Evolutionary conservation across 2,888 invertebrate species (phyloP).

Genomic region (Amiota mariae): DNA sequence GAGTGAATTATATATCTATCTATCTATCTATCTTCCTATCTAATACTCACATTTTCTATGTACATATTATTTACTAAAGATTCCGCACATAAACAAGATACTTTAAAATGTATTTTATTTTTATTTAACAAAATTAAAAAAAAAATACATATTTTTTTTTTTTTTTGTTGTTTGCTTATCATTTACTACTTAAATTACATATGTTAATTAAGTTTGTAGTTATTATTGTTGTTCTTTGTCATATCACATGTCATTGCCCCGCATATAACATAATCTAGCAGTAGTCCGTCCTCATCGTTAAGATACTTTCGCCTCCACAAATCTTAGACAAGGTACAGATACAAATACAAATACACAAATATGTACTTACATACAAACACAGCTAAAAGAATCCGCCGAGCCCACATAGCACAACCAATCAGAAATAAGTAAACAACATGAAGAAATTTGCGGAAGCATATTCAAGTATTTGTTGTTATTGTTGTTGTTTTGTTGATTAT

Average conservation of each 20-base stretch:
- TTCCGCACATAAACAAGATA: not conserved
- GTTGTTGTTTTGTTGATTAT: slow-evolving; percentile 6
- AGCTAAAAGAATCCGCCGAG: slow-evolving; percentile 49
- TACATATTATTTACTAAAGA: too few species aligned
- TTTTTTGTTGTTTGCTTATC: not conserved
- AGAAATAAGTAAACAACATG: slow-evolving; percentile 44
- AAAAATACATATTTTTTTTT: not conserved
- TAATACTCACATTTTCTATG: too few species aligned
- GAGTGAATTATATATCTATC: too few species aligned
- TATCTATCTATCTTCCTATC: too few species aligned
- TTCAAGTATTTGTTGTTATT: slow-evolving; percentile 17
- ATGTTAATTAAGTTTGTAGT: not conserved
- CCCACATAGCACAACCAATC: slow-evolving; percentile 64
- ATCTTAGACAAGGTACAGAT: not conserved
- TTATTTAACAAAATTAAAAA: not conserved
- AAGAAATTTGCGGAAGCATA: slow-evolving; percentile 46
- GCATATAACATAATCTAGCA: not conserved
- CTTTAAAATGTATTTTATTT: too few species aligned
- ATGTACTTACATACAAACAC: not conserved
- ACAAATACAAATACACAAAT: not conserved
- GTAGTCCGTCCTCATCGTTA: not conserved
- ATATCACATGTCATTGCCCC: too few species aligned
- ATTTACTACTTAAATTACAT: not conserved
- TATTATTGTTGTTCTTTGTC: too few species aligned
- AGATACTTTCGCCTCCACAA: not conserved